These are phyloP conservation scores for Mythimna pallens DNA, from an alignment of 2,888 invertebrate species.

Conservation along the genomic window DNA sequence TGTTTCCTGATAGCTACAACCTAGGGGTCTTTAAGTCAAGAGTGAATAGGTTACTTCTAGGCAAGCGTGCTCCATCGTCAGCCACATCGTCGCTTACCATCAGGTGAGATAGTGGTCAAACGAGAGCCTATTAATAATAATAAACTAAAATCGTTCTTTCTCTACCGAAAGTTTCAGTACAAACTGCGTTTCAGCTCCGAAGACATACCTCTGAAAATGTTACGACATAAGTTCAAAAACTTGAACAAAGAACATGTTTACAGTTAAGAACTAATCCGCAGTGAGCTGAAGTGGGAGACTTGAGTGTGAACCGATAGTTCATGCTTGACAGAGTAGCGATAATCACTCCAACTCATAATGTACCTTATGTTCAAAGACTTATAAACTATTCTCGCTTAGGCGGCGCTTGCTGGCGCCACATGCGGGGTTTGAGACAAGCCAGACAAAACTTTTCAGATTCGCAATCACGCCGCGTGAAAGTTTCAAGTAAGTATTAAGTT, in stretches of 20 bases:
- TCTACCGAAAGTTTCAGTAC: background rate
- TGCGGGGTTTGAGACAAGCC: slow-evolving; percentile 71
- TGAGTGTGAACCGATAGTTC: slow-evolving; percentile 75
- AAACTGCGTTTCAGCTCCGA: slow-evolving; percentile 16
- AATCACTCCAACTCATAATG: slow-evolving; percentile 43
- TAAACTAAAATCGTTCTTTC: background rate
- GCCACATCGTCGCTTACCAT: too few relatives aligned
- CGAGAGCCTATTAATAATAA: too few relatives aligned
- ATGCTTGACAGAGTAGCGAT: slow-evolving; percentile 58
- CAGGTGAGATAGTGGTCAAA: too few relatives aligned
- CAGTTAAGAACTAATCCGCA: slow-evolving; percentile 75
- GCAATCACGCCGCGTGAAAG: slow-evolving; percentile 83
- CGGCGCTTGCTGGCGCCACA: slow-evolving; percentile 67
- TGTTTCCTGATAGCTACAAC: too few relatives aligned
- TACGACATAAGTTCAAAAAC: slow-evolving; percentile 59
- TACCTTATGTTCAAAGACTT: slow-evolving; percentile 36
- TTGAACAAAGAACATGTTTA: slow-evolving; percentile 68
- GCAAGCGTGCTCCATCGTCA: too few relatives aligned
- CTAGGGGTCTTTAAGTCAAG: too few relatives aligned
- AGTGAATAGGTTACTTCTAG: too few relatives aligned
- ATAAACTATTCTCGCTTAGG: slow-evolving; percentile 56
- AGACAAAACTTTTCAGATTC: slow-evolving; percentile 84
- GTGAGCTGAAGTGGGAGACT: slow-evolving; percentile 72
- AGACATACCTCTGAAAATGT: slow-evolving; percentile 38
- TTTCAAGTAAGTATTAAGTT: slow-evolving; percentile 83